Conservation (phyloP, 2,797 vertebrate genomes). For the Falco naumanni region DNA sequence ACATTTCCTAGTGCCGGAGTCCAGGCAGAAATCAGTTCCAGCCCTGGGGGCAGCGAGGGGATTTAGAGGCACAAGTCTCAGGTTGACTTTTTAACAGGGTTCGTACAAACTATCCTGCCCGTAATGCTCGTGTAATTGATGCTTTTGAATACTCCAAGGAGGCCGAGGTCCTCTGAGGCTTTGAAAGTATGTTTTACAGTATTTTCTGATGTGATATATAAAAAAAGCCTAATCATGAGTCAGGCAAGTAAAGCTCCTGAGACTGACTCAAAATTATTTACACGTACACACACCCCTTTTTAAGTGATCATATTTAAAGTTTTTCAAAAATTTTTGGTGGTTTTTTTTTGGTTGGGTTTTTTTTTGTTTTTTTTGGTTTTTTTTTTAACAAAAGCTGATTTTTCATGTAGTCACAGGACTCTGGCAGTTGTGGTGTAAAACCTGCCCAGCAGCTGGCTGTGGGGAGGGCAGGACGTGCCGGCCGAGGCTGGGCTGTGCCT, state of each 20-base stretch:
- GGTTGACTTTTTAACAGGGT: slow-evolving; percentile 63
- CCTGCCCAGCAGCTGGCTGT: not conserved
- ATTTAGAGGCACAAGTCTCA: slow-evolving; percentile 55
- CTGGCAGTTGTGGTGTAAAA: not conserved
- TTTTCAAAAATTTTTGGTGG: not conserved
- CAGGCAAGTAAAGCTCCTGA: slow-evolving; percentile 42
- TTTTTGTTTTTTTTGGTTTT: not conserved
- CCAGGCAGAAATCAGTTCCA: slow-evolving; percentile 61
- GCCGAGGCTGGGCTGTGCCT: not conserved
- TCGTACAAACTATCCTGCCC: slow-evolving; percentile 50
- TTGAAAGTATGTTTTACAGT: slow-evolving; percentile 61
- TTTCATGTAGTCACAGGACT: not conserved
- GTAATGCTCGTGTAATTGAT: slow-evolving; percentile 53
- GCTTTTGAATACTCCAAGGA: slow-evolving; percentile 48
- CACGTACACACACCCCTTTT: slow-evolving; percentile 3
- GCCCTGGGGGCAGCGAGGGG: slow-evolving; percentile 37
- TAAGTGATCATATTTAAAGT: slow-evolving; percentile 27
- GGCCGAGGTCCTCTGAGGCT: slow-evolving; percentile 43
- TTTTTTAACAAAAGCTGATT: not conserved
- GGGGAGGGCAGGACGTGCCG: accelerated
- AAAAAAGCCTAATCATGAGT: not conserved
- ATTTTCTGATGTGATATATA: slow-evolving; percentile 58
- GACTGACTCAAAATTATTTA: slow-evolving; percentile 49
- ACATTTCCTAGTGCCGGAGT: slow-evolving; percentile 47
- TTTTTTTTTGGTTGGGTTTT: too few relatives aligned